These are phyloP conservation scores for Drosophila athabasca DNA, from an alignment of 1,140 invertebrate species.

Conservation along the genomic window DNA sequence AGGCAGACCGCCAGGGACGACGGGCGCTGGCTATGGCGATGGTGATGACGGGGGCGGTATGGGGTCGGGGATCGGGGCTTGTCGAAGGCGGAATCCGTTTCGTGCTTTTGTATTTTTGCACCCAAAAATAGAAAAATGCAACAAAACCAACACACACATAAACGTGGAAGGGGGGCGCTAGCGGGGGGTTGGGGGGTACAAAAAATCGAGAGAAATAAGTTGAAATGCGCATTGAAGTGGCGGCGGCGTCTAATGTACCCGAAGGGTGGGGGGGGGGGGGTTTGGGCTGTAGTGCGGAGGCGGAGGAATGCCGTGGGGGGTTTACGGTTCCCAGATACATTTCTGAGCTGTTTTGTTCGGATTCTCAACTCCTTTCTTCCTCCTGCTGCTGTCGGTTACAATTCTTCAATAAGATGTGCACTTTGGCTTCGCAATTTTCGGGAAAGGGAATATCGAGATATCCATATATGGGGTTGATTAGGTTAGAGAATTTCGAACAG, in stretches of 20 bases:
- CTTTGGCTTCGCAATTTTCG: slow-evolving; percentile 22
- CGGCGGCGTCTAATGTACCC: slow-evolving; percentile 69
- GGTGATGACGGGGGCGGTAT: too few relatives aligned
- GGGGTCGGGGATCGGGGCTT: neutral
- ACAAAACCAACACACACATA: slow-evolving; percentile 30
- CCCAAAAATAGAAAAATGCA: slow-evolving; percentile 77
- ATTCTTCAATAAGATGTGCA: slow-evolving; percentile 26
- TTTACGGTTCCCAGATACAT: slow-evolving; percentile 24
- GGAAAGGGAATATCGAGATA: neutral
- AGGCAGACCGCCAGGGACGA: slow-evolving; percentile 41
- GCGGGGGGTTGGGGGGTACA: too few relatives aligned
- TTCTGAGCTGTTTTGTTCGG: slow-evolving; percentile 46
- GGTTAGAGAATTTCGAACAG: slow-evolving; percentile 5
- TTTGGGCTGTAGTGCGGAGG: too few relatives aligned
- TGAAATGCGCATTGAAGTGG: slow-evolving; percentile 74
- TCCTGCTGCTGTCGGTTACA: neutral
- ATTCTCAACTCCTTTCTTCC: neutral
- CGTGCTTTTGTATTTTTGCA: slow-evolving; percentile 79
- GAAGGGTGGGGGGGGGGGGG: slow-evolving; percentile 33
- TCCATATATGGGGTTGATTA: slow-evolving; percentile 17
- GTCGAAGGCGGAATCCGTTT: slow-evolving; percentile 43
- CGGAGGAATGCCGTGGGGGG: neutral
- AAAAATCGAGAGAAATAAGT: slow-evolving; percentile 54
- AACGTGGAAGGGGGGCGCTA: too few relatives aligned
- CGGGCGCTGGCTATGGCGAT: too few relatives aligned